phyloP scores from a whole-genome alignment of 2,888 invertebrate species.

The Mythimna impura region DNA sequence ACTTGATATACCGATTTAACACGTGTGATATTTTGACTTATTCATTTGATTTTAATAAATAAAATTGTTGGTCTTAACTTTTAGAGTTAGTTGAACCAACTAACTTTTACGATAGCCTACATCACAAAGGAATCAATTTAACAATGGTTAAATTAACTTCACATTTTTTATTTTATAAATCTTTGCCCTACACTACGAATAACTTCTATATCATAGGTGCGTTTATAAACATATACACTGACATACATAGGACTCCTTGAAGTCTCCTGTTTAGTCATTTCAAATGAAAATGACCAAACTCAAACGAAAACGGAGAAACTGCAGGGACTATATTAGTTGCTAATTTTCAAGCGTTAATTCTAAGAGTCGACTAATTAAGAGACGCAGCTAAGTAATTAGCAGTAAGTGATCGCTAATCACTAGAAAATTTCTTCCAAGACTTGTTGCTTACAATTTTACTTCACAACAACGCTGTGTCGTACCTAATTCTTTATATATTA shows the following conservation, averaged over 20 bases:
- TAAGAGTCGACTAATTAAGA: constrained; percentile 31
- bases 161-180: too few relatives aligned
- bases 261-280: too few relatives aligned
- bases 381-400: constrained; percentile 38
- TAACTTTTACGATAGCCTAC: too few relatives aligned
- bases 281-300: background rate
- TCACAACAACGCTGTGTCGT: background rate
- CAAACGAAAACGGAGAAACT: constrained; percentile 10
- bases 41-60: constrained; percentile 32
- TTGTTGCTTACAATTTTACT: background rate
- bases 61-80: background rate
- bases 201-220: too few relatives aligned
- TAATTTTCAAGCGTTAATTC: constrained; percentile 41
- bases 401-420: constrained; percentile 29
- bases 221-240: too few relatives aligned
- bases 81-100: background rate
- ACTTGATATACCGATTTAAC: constrained; percentile 68
- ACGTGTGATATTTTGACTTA: constrained; percentile 47
- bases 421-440: constrained; percentile 25
- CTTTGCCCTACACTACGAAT: too few relatives aligned
- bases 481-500: background rate
- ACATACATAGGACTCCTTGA: too few relatives aligned
- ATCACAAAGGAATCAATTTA: too few relatives aligned
- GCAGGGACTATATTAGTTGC: constrained; percentile 13
- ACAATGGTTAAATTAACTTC: too few relatives aligned